These are phyloP conservation scores for Ridgeia piscesae DNA, from an alignment of 1,140 invertebrate genomes.

Conservation along the genomic window DNA sequence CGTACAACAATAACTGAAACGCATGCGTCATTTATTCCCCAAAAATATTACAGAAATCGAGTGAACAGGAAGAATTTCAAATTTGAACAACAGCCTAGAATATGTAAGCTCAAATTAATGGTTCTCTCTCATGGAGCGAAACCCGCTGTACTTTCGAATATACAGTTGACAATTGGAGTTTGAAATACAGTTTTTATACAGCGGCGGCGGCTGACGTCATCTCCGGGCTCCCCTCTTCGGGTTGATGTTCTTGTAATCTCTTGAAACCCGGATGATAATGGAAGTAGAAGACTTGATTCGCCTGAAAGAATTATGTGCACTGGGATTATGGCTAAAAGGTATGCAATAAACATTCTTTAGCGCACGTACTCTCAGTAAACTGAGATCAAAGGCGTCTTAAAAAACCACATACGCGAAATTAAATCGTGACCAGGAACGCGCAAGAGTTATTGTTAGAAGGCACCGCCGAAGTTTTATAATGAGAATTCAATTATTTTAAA, in stretches of 20 bases:
- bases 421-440: too few species aligned
- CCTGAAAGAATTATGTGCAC: background rate
- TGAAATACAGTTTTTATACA: background rate
- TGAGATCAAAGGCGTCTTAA: too few species aligned
- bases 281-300: background rate
- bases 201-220: background rate
- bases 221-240: background rate
- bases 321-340: background rate
- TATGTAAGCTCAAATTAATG: background rate
- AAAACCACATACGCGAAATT: too few species aligned
- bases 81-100: background rate
- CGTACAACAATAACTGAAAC: background rate
- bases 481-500: too few species aligned
- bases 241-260: background rate
- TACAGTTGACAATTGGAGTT: background rate
- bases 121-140: background rate
- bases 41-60: background rate
- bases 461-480: too few species aligned
- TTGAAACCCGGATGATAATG: background rate
- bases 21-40: background rate
- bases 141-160: background rate
- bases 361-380: too few species aligned
- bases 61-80: background rate
- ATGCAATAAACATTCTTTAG: too few species aligned
- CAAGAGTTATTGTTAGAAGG: too few species aligned